Percentiles rank a stretch among this genome's conserved stretches.
These are phyloP conservation scores for Epinephelus cyanopodus DNA, from an alignment of 2,113 vertebrate genomes.

Conservation along the genomic window DNA sequence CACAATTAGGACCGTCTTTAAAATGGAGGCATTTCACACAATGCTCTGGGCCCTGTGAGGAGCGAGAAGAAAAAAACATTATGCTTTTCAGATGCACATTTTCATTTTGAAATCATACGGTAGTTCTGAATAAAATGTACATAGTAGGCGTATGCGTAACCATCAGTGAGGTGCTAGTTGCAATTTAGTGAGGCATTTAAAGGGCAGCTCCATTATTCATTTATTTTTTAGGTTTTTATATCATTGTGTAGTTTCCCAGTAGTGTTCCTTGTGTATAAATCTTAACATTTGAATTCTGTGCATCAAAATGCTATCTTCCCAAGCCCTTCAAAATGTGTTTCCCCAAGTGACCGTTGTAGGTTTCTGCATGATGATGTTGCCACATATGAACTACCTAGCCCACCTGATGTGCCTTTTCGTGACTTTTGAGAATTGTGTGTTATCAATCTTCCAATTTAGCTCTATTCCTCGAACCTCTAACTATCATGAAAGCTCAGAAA, in stretches of 20 bases:
- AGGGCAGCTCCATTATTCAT: too few species aligned
- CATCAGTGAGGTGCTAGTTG: background rate
- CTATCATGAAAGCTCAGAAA: too few species aligned
- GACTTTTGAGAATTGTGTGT: too few species aligned
- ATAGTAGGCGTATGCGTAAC: background rate
- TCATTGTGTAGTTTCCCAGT: too few species aligned
- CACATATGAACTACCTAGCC: too few species aligned
- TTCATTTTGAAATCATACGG: background rate
- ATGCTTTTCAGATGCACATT: background rate
- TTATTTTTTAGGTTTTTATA: too few species aligned
- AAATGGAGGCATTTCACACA: constrained; percentile 97
- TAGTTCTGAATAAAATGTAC: background rate
- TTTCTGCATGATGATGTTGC: too few species aligned
- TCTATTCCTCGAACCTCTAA: too few species aligned
- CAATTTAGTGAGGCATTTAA: background rate
- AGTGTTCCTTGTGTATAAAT: background rate
- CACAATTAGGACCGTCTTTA: constrained; percentile 98
- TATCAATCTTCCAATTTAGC: too few species aligned
- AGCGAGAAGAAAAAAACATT: background rate
- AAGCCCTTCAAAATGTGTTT: background rate
- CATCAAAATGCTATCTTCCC: background rate
- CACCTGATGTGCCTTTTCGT: too few species aligned
- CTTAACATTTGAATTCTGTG: background rate
- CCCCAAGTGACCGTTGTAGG: too few species aligned
- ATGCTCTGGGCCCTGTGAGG: constrained; percentile 92